Conservation (phyloP, 1,140 invertebrate species). For the Drosophila kikkawai region DNA sequence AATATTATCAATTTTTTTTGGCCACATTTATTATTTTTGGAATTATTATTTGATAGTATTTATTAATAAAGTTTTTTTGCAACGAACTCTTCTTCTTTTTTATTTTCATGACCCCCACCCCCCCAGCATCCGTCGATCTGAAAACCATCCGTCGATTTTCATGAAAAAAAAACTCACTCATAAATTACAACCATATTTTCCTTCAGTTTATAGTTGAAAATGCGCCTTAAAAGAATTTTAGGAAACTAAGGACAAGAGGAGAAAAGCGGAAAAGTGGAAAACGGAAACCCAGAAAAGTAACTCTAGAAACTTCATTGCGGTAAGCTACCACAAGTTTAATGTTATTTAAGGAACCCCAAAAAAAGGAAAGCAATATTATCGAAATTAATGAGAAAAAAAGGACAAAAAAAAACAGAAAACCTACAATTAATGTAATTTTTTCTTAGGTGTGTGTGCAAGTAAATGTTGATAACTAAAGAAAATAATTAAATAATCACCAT, state of each 20-base stretch:
- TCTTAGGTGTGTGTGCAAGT: constrained; percentile 49
- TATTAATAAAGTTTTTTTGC: constrained; percentile 82
- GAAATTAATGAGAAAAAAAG: constrained; percentile 36
- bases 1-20: constrained; percentile 50
- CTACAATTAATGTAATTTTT: constrained; percentile 52
- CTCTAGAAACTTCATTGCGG: constrained; percentile 50
- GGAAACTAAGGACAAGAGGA: constrained; percentile 31
- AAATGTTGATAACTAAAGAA: constrained; percentile 34
- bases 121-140: constrained; percentile 30
- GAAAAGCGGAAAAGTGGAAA: neutral
- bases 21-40: constrained; percentile 46
- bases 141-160: constrained; percentile 41
- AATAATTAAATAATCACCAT: constrained; percentile 42
- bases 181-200: constrained; percentile 4
- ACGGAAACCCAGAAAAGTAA: neutral
- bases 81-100: constrained; percentile 41
- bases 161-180: neutral
- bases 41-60: constrained; percentile 73
- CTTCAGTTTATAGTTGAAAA: constrained; percentile 57
- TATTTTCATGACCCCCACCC: constrained; percentile 14
- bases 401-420: constrained; percentile 13
- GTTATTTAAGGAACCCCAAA: constrained; percentile 50
- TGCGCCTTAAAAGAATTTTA: constrained; percentile 64
- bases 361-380: constrained; percentile 68
- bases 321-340: constrained; percentile 32